These are phyloP conservation scores for Sinella curviseta DNA, from an alignment of 1,140 invertebrate genomes.

Conservation along the genomic window DNA sequence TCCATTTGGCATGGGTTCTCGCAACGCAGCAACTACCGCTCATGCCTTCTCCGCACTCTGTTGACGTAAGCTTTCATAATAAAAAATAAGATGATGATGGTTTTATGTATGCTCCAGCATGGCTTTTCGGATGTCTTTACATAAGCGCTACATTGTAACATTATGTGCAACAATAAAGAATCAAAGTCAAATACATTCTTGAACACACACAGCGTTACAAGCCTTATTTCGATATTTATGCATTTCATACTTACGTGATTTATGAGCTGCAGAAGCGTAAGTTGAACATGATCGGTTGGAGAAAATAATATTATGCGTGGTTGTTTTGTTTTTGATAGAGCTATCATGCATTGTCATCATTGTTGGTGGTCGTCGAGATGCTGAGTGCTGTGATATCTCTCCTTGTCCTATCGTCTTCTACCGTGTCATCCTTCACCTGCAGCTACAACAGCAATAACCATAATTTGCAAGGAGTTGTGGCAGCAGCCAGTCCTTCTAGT, in stretches of 20 bases:
- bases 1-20: conserved; percentile 48
- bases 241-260: background rate
- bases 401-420: conserved; percentile 25
- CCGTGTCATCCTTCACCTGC: background rate
- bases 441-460: background rate
- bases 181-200: background rate
- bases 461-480: conserved; percentile 2
- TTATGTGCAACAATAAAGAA: background rate
- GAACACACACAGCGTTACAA: background rate
- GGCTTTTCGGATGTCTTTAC: background rate
- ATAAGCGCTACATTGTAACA: background rate
- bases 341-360: conserved; percentile 14
- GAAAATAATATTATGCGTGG: too few species aligned
- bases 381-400: conserved; percentile 40
- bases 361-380: conserved; percentile 40
- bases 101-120: background rate
- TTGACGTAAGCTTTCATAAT: background rate
- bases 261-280: too few species aligned
- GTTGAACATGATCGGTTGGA: too few species aligned
- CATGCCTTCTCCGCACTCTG: background rate
- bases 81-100: background rate
- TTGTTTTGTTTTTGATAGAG: conserved; percentile 19
- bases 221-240: background rate
- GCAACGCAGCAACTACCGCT: conserved; percentile 32
- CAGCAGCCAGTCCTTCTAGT: background rate